A percentile compares a stretch with the other conserved stretches of the same genome.
Evolutionary conservation across 2,113 vertebrate species (phyloP).

Genomic region (Helogale parvula): DNA sequence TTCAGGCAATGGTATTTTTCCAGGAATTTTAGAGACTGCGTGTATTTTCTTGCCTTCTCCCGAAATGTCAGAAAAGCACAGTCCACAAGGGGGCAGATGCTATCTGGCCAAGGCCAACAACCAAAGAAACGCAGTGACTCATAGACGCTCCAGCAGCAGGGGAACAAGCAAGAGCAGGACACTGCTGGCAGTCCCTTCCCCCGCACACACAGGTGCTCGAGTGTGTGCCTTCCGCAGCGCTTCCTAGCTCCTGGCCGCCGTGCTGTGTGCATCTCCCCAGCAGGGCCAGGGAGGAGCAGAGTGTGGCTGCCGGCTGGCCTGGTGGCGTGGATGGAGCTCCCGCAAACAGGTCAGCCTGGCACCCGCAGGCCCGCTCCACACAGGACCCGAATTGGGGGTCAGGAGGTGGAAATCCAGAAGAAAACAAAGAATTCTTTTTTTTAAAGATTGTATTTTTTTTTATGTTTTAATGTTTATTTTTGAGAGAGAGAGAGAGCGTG

Average conservation of each 20-base stretch:
- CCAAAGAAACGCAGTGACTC: neutral
- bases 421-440: neutral
- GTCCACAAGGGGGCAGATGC: constrained; percentile 72
- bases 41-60: neutral
- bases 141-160: neutral
- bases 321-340: neutral
- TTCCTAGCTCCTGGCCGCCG: neutral
- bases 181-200: neutral
- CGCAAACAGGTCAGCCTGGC: neutral
- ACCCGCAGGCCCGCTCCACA: neutral
- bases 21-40: neutral
- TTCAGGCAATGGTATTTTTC: neutral
- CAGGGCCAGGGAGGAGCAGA: neutral
- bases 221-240: neutral
- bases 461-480: too few species aligned
- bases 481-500: too few species aligned
- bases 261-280: neutral
- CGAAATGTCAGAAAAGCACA: constrained; percentile 34
- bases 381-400: neutral
- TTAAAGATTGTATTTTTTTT: too few species aligned
- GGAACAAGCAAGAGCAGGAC: neutral
- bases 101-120: constrained; percentile 1
- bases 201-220: neutral
- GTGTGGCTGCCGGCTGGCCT: neutral
- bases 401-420: neutral